A percentile compares a stretch with the other conserved stretches of the same genome.
These are phyloP conservation scores for Trichoplusia ni DNA, from an alignment of 1,140 invertebrate species.

Conservation along the genomic window DNA sequence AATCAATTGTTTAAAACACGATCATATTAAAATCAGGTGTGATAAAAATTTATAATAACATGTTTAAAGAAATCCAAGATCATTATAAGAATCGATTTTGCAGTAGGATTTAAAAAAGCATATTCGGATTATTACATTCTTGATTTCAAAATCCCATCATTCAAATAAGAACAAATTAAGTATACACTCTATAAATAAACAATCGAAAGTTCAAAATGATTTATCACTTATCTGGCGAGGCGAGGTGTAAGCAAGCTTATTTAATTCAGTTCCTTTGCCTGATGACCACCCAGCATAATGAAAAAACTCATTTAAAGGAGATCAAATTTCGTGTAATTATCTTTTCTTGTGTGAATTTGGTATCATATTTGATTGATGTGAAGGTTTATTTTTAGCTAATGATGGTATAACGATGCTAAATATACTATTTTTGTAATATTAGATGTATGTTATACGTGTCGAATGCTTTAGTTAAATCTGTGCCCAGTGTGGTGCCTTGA, in stretches of 20 bases:
- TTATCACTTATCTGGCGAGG: not conserved
- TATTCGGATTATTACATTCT: too few relatives aligned
- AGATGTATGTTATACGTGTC: too few relatives aligned
- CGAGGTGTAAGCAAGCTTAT: not conserved
- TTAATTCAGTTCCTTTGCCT: not conserved
- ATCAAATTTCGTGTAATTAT: not conserved
- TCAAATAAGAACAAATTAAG: not conserved
- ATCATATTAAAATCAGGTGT: too few relatives aligned
- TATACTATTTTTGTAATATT: too few relatives aligned
- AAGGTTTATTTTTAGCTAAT: not conserved
- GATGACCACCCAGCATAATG: not conserved
- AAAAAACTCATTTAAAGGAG: slow-evolving; percentile 17
- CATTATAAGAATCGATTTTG: too few relatives aligned
- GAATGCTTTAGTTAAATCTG: too few relatives aligned
- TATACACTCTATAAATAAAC: not conserved
- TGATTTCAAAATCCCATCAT: not conserved
- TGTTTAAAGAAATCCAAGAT: too few relatives aligned
- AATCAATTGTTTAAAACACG: not conserved
- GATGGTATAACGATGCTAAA: not conserved
- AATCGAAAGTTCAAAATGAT: slow-evolving; percentile 7
- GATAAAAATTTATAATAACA: too few relatives aligned
- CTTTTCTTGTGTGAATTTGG: not conserved
- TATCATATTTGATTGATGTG: not conserved
- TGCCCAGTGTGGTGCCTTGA: not conserved
- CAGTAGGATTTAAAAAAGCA: too few relatives aligned